These are phyloP conservation scores for Larimichthys crocea DNA, from an alignment of 2,113 vertebrate genomes.

Conservation along the genomic window DNA sequence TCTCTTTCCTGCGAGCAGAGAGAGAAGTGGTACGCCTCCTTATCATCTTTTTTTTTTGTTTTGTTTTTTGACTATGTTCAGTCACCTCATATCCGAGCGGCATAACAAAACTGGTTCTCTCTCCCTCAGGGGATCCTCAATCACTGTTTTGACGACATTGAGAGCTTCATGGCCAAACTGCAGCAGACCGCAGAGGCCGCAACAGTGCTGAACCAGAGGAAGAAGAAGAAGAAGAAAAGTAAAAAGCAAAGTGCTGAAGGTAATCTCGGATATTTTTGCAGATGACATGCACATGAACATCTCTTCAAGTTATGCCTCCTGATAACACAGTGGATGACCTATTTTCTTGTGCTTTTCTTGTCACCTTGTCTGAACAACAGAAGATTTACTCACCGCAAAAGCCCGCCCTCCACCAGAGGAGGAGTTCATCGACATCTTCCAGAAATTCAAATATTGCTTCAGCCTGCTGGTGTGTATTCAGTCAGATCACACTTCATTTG, in stretches of 20 bases:
- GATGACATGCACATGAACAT: background rate
- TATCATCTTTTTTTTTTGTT: background rate
- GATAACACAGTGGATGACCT: background rate
- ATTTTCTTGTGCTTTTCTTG: background rate
- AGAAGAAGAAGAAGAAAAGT: conserved; percentile 87
- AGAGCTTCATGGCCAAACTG: conserved; percentile 88
- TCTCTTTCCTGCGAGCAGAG: conserved; percentile 78
- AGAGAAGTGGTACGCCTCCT: conserved; percentile 84
- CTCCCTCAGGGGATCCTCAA: conserved; percentile 87
- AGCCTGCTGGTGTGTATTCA: conserved; percentile 87
- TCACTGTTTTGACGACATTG: conserved; percentile 91
- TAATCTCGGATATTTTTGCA: conserved; percentile 12
- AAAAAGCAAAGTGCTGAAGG: conserved; percentile 83
- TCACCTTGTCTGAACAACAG: conserved; percentile 66
- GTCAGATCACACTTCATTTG: background rate
- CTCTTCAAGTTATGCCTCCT: background rate
- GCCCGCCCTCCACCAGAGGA: conserved; percentile 86
- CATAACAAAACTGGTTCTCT: background rate
- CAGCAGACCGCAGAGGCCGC: conserved; percentile 90
- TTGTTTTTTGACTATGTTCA: background rate
- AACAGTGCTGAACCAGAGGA: conserved; percentile 85
- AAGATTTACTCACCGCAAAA: conserved; percentile 85
- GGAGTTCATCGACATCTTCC: conserved; percentile 87
- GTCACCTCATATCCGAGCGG: background rate
- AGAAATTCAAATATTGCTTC: conserved; percentile 93